These are phyloP conservation scores for Anneissia japonica DNA, from an alignment of 35 echinoderm and acorn worm species.

Conservation along the genomic window DNA sequence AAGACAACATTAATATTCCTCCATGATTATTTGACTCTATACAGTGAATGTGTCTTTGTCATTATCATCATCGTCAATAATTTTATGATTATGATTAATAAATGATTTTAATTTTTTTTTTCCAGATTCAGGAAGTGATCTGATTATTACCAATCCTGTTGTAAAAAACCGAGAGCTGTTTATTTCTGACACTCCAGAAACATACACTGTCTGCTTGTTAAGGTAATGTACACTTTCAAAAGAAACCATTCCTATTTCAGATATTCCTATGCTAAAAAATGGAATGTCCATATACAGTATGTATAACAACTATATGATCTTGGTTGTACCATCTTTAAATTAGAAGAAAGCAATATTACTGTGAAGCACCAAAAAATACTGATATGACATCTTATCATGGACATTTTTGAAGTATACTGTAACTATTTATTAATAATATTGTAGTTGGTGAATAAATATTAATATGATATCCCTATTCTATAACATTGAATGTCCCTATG, in stretches of 20 bases:
- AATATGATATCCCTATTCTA: neutral
- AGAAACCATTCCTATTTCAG: neutral
- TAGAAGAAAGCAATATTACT: no score
- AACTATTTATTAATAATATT: no score
- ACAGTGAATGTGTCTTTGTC: neutral
- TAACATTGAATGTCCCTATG: neutral
- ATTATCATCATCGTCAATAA: neutral
- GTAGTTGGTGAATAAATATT: no score
- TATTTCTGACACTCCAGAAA: conserved; percentile 84
- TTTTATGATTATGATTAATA: neutral
- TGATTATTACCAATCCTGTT: conserved; percentile 75
- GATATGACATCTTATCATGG: no score
- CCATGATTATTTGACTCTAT: neutral
- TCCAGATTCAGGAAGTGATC: conserved; percentile 66
- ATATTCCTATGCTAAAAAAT: neutral
- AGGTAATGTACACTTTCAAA: conserved; percentile 40
- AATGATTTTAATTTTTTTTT: conserved; percentile 7
- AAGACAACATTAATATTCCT: neutral
- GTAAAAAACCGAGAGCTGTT: conserved; percentile 87
- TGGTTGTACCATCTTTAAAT: no score
- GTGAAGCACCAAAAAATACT: no score
- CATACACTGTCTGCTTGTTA: conserved; percentile 69
- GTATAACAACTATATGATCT: no score
- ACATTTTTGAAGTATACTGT: no score
- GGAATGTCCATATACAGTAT: neutral